phyloP scores from a whole-genome alignment of 2,888 invertebrate genomes.

The Andrena praecox region DNA sequence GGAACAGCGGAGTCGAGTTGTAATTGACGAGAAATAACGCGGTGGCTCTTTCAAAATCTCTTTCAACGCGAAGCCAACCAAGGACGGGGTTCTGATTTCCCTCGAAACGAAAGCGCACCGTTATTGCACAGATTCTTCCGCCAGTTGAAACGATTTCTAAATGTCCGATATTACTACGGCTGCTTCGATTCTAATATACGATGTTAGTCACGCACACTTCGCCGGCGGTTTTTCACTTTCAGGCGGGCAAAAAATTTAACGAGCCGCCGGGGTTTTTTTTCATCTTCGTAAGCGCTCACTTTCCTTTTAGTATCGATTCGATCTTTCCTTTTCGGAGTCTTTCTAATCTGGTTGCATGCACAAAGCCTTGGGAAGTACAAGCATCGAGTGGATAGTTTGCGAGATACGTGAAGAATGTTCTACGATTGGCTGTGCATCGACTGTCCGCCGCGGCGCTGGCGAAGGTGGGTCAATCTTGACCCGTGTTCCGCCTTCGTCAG shows the following conservation, averaged over 20 bases:
- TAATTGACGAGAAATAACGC: constrained; percentile 22
- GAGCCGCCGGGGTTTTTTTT: neutral
- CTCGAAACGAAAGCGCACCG: constrained; percentile 23
- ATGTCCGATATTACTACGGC: neutral
- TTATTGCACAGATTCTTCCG: constrained; percentile 20
- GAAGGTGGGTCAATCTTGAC: no score
- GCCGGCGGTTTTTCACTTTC: neutral
- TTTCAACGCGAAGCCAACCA: constrained; percentile 8
- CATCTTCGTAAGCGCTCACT: neutral
- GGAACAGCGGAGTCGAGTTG: constrained; percentile 19
- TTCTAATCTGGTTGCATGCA: no score
- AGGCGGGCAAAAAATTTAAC: neutral
- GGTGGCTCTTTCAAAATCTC: constrained; percentile 22
- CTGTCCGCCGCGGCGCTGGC: no score
- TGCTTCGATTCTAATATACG: neutral
- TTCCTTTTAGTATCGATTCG: neutral
- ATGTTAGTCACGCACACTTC: neutral
- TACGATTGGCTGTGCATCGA: no score
- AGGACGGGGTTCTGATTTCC: constrained; percentile 29
- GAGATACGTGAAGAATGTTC: no score
- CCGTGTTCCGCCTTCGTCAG: no score
- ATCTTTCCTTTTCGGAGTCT: no score
- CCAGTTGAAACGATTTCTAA: constrained; percentile 15
- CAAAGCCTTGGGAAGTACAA: no score
- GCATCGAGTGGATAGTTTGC: no score